Evolutionary conservation across 2,113 vertebrate species (phyloP), one percentile per base, ranked within the genome.

Genomic region (Sterrhoptilus dennistouni): DNA sequence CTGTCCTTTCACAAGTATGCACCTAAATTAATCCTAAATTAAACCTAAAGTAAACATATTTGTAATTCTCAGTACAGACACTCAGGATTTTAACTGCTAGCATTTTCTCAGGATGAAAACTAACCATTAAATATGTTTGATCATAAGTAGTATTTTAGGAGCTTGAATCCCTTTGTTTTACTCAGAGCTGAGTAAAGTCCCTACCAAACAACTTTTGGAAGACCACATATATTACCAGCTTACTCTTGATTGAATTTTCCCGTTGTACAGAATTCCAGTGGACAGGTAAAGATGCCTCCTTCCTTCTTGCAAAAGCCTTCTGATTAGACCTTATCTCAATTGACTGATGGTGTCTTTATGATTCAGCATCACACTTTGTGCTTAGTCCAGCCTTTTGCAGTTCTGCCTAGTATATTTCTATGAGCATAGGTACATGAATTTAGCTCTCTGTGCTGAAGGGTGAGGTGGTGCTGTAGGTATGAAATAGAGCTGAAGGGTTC

Each of bases 321-420:
- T 50, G 13, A 52, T 57, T 61, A 78, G 31, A n/a, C 16, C 4
- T 25, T 6, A 18, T 36, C 11, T 74, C 31, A 69, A 11, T 15
- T 70, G 25, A 61, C 35, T 53, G 6, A 3, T 29, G 50, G 13
- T 5, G 3, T 75, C 42, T 83, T 49, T 24, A 10, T 9, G 5
- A 56, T 72, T 61, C 66, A 45, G 4, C 25, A 20, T 54, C 25
- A 54, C 5, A 22, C 12, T 76, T 12, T 40, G 17, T 50, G 5
- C 25, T 82, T 71, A 22, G 16, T 35, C 25, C 1, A 2, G 45
- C 28, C 2, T 33, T 79, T 70, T 35, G 21, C 8, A 18, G 10
- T 6, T 12, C 21, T 1, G 1, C 3, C 11, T 11, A 10, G 8
- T 27, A 4, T 14, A 31, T 61, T 71, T 66, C n/a, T 25, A 0